Evolutionary conservation across 2,888 invertebrate species (phyloP), one percentile per base, ranked within the genome.

Genomic region (Calliopum simillimum): DNA sequence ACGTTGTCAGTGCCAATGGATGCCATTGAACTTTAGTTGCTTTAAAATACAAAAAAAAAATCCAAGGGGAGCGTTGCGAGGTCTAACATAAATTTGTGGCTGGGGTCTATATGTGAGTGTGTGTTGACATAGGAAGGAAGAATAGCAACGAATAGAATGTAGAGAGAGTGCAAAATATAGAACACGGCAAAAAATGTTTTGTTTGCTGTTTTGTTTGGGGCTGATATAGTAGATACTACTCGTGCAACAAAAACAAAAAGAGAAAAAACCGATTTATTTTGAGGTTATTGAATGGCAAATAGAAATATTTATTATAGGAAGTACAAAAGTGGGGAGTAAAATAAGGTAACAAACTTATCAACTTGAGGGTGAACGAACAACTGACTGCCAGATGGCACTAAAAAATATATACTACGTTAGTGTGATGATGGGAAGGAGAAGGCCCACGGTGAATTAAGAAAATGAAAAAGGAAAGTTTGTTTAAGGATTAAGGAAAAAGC

Each of bases 11-110:
- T 65, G 49, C 72, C 71, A 71, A 72, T 68, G 71, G 71, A 72
- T 76, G 76, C 76, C 76, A 75, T 76, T 76, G 76, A 76, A 76
- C 76, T 72, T 73, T 73, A 68, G 68, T 49, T 58, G 46, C 56
- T 33, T 33, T 5, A 33, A 33, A 6, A 33, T 33, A n/a, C n/a
- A n/a, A 44, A 56, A 58, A 55, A 58, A 67, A 59, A 21, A 51
- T 59, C 61, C 16, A 61, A 58, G 33, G 43, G 41, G 53, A 68
- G 43, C 59, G 51, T 51, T 6, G 33, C 68, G 61, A 41, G 53
- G 58, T 61, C 61, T 41, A 33, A 59, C 33, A 41, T 59, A 33
- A 41, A 59, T 41, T 59, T 59, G 33, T n/a, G n/a, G n/a, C 41
- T 16, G 59, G 16, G 43, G 67, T 41, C 41, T 44, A 33, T 33